phyloP scores from a whole-genome alignment of 2,797 vertebrate genomes.

The Amphiprion clarkii region DNA sequence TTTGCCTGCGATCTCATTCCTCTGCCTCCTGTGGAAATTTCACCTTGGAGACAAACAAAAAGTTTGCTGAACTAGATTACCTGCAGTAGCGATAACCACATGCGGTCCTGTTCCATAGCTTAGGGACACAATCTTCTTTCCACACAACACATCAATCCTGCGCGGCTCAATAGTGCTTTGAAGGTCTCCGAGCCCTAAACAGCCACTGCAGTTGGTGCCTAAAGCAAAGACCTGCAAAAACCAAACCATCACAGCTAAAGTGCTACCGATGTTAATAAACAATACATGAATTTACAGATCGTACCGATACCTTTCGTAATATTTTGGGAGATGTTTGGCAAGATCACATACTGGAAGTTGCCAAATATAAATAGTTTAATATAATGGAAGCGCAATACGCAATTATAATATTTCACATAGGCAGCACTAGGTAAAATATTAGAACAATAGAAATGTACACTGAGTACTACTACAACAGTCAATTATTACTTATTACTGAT shows the following conservation, averaged over 20 bases:
- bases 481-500: background rate
- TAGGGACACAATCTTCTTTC: constrained; percentile 95
- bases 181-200: constrained; percentile 94
- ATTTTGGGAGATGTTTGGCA: background rate
- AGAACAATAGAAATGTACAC: background rate
- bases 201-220: constrained; percentile 97
- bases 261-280: background rate
- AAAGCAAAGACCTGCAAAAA: constrained; percentile 92
- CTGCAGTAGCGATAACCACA: constrained; percentile 93
- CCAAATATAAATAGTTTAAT: background rate
- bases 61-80: constrained; percentile 75
- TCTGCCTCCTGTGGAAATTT: constrained; percentile 12
- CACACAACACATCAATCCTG: constrained; percentile 91
- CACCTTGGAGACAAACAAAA: constrained; percentile 30
- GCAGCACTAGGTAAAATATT: background rate
- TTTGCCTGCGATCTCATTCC: constrained; percentile 24
- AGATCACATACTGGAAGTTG: background rate
- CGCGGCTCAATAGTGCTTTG: constrained; percentile 95
- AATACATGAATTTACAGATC: background rate
- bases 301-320: background rate
- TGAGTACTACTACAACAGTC: background rate
- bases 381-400: background rate
- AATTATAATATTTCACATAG: background rate
- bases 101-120: constrained; percentile 98
- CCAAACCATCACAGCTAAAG: constrained; percentile 34